Base-by-base conservation (phyloP, 2,113 vertebrate genomes). In the Natator depressus region DNA sequence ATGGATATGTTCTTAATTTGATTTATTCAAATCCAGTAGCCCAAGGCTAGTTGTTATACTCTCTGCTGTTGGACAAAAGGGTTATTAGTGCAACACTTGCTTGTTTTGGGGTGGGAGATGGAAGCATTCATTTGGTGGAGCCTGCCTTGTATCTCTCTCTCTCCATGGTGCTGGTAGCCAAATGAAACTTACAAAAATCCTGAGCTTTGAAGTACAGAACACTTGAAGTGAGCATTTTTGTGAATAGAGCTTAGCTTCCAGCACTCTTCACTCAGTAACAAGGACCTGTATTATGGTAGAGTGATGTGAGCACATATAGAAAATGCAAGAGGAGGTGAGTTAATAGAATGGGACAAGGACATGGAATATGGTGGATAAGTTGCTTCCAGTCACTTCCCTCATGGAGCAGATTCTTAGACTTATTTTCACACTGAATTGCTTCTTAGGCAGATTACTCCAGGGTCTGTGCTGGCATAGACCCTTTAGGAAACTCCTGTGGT, bases 241-340 rank as follows among this genome's bases (percentile, higher is more conserved):
- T 84, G 93, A 84, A 38, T 17, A 2, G 55, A 75, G 84, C 62
- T 82, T n/a, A 95, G 89, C 72, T 89, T 91, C 92, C 0, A 10
- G 80, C 80, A 81, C 25, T 0, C 91, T 95, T 54, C 89, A 51
- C 65, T 93, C 42, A 29, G 80, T 89, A 87, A 86, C 76, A 85
- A 12, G 87, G 85, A 86, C 80, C 46, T 7, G 55, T 79, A 84
- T 0, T 0, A 25, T 55, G 65, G 82, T 75, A 42, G 24, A 50
- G 3, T 0, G 0, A 35, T 25, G 27, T 24, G 80, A 72, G 84
- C 79, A 50, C 4, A 72, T 80, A 27, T 50, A 0, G 0, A 20
- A 91, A 50, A 4, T 4, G 7, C 27, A 7, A 85, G 82, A 69
- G 75, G 83, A 82, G 42, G 8, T 25, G 82, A 87, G 75, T 59